phyloP scores from a whole-genome alignment of 2,797 vertebrate species.

The Tenualosa thibaudeaui region DNA sequence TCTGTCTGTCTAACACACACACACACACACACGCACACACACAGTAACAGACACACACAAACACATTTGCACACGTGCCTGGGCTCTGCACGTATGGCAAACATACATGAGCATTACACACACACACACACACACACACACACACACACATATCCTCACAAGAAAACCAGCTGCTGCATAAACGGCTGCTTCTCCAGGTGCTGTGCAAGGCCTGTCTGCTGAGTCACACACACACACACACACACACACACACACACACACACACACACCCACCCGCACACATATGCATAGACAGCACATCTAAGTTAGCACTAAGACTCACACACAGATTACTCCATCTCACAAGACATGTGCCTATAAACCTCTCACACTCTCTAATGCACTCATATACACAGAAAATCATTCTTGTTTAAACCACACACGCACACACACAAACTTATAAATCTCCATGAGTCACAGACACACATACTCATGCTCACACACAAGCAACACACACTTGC shows the following conservation, averaged over 20 bases:
- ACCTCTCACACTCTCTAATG: not conserved
- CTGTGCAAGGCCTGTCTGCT: not conserved
- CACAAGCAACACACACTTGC: not conserved
- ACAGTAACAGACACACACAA: not conserved
- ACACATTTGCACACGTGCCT: not conserved
- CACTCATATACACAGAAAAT: not conserved
- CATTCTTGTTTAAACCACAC: not conserved
- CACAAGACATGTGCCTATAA: not conserved
- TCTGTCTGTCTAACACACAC: slow-evolving; percentile 32
- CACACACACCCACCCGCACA: slow-evolving; percentile 2
- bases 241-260: not conserved
- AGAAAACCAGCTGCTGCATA: slow-evolving; percentile 47
- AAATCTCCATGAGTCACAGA: not conserved
- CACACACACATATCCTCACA: not conserved
- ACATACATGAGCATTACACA: not conserved
- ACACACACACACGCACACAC: slow-evolving; percentile 16
- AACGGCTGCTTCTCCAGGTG: slow-evolving; percentile 68
- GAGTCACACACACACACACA: slow-evolving; percentile 4
- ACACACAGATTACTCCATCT: not conserved
- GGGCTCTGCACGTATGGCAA: not conserved
- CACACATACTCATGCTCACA: not conserved
- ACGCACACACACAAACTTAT: not conserved
- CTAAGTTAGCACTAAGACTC: not conserved
- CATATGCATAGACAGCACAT: not conserved
- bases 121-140: not conserved